A percentile compares a stretch with the other conserved stretches of the same genome.
phyloP scores from a whole-genome alignment of 2,888 invertebrate genomes.

The Euproctis similis region DNA sequence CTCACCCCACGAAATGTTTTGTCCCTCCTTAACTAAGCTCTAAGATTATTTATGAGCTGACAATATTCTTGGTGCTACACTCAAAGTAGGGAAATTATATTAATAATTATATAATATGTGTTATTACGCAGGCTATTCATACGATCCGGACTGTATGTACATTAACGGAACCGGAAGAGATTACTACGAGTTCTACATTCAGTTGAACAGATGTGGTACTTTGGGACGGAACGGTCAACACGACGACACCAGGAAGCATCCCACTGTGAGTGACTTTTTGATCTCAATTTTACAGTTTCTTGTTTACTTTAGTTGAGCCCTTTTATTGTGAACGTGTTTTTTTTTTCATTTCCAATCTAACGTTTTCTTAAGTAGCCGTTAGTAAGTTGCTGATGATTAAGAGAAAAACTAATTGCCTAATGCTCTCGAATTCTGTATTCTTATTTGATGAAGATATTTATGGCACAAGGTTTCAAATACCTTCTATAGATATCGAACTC shows the following conservation, averaged over 20 bases:
- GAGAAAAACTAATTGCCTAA: no score
- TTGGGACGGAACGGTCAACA: slow-evolving; percentile 91
- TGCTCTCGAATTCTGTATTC: no score
- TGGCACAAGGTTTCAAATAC: no score
- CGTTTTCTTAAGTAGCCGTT: no score
- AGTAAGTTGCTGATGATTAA: no score
- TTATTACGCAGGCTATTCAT: slow-evolving; percentile 91
- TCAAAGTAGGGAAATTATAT: no score
- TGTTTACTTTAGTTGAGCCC: slow-evolving; percentile 1
- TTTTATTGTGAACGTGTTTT: not conserved
- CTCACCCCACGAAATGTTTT: no score
- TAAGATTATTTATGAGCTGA: no score
- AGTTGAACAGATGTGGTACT: slow-evolving; percentile 93
- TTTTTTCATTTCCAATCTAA: not conserved
- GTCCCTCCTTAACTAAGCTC: no score
- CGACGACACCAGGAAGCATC: slow-evolving; percentile 88
- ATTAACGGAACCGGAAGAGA: slow-evolving; percentile 94
- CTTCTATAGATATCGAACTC: no score
- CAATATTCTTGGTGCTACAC: no score
- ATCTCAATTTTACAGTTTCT: slow-evolving; percentile 4
- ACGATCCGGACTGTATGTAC: slow-evolving; percentile 96
- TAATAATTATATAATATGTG: not conserved
- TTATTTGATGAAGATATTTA: no score
- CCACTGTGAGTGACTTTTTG: slow-evolving; percentile 79
- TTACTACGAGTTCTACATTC: slow-evolving; percentile 95